These are phyloP conservation scores for Nesoenas mayeri DNA, from an alignment of 2,113 vertebrate species.

Conservation along the genomic window DNA sequence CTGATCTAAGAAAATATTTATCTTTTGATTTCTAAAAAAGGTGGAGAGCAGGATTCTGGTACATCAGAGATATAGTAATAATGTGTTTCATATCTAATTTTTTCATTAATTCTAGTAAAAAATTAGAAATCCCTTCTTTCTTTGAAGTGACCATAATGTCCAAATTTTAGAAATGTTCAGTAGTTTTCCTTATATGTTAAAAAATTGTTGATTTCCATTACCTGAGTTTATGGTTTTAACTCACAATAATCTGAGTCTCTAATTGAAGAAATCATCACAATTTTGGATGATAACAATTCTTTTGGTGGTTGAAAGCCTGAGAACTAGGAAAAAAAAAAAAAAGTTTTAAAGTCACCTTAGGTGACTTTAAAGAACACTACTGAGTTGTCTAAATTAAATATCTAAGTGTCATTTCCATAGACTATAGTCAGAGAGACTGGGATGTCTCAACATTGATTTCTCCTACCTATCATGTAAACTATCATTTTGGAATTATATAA, in stretches of 20 bases:
- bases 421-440: background rate
- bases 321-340: fast-evolving
- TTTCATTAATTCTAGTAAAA: background rate
- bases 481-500: background rate
- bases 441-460: background rate
- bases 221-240: background rate
- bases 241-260: background rate
- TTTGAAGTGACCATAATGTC: background rate
- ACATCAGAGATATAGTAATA: background rate
- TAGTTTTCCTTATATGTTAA: background rate
- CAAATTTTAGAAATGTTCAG: background rate
- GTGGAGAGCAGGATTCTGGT: fast-evolving
- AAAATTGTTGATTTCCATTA: background rate
- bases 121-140: background rate
- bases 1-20: background rate
- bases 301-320: background rate
- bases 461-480: background rate
- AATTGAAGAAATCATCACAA: background rate
- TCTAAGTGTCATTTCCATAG: background rate
- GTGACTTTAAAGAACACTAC: background rate
- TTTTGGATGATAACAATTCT: background rate
- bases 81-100: background rate
- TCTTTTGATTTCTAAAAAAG: background rate
- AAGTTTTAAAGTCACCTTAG: background rate
- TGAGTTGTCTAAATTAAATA: background rate